Percentiles rank a stretch among this genome's conserved stretches.
Conservation (phyloP, 2,888 invertebrate genomes). For the Calameuta filiformis region DNA sequence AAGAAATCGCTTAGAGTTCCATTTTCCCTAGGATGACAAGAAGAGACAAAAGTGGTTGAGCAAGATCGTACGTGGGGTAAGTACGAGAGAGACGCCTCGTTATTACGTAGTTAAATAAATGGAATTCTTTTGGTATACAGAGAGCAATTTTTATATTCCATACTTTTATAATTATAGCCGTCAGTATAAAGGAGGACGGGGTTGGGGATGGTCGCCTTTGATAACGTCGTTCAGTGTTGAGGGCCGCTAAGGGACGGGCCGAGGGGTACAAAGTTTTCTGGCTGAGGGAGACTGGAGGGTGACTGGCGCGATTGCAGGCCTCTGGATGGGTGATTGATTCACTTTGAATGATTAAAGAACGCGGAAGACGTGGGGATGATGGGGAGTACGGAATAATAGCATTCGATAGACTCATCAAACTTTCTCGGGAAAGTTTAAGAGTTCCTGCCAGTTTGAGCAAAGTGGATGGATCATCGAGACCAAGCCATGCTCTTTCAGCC, state of each 20-base stretch:
- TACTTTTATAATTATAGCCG: slow-evolving; percentile 29
- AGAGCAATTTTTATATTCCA: slow-evolving; percentile 12
- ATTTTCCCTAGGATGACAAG: background rate
- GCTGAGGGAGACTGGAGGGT: slow-evolving; percentile 52
- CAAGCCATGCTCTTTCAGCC: background rate
- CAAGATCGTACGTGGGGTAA: background rate
- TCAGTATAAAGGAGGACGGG: slow-evolving; percentile 10
- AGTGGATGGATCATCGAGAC: background rate
- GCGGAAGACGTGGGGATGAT: slow-evolving; percentile 44
- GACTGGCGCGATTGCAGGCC: slow-evolving; percentile 58
- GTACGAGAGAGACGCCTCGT: background rate
- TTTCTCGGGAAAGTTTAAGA: slow-evolving; percentile 39
- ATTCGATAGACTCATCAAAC: slow-evolving; percentile 66
- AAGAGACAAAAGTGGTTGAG: background rate
- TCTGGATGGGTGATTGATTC: slow-evolving; percentile 64
- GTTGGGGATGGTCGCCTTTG: slow-evolving; percentile 34
- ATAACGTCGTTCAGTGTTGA: slow-evolving; percentile 49
- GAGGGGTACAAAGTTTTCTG: slow-evolving; percentile 22
- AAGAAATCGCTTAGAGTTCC: background rate
- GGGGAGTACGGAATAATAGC: slow-evolving; percentile 54
- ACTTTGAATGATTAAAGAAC: slow-evolving; percentile 66
- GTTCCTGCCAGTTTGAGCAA: slow-evolving; percentile 7
- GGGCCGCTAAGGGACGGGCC: slow-evolving; percentile 23
- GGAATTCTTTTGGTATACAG: background rate
- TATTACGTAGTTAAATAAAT: background rate